Base-by-base conservation (phyloP, 2,113 vertebrate species). In the Lagenorhynchus albirostris region DNA sequence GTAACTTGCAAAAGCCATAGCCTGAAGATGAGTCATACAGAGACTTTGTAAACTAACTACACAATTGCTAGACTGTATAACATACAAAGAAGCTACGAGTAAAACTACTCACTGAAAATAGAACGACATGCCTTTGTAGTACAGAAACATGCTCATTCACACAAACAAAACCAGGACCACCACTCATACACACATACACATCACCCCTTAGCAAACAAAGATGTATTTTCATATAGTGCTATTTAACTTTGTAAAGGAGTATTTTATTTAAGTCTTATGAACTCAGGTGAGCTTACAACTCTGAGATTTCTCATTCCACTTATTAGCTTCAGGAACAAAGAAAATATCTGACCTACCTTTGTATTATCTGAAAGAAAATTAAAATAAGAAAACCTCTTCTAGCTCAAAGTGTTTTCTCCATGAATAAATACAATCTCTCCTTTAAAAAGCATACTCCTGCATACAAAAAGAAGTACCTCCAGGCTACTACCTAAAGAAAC, bases 21-120 rank as follows among this genome's bases (percentile, higher is more conserved):
- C 18, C 79, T 63, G 77, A 95, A 95, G 86, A 89, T 97, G 98
- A 98, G 97, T 97, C 96, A 98, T 12, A 89, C 89, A 92, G 4
- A 92, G 80, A 95, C 73, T 93, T 76, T 96, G 15, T 14, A 97
- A 97, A 94, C 74, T 38, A 97, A 92, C 50, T 71, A 95, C 50
- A 97, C 67, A 98, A 85, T 85, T 36, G 47, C 55, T 94, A 97
- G 94, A 97, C 97, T 98, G 91, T 95, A 58, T 94, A 98, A 96
- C 70, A 97, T 73, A 96, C 74, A 84, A 98, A 96, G 71, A 44
- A 74, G 14, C 73, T 95, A 83, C 2, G 71, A 96, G 68, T 2
- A 2, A 81, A 84, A 96, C 82, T 73, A 95, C 89, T 91, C 17
- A 81, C 47, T 93, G 81, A 97, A 36, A 94, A 74, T 12, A 97